Percentiles rank a stretch among this genome's conserved stretches.
These are phyloP conservation scores for Scolopax mira DNA, from an alignment of 2,113 vertebrate species.

Conservation along the genomic window DNA sequence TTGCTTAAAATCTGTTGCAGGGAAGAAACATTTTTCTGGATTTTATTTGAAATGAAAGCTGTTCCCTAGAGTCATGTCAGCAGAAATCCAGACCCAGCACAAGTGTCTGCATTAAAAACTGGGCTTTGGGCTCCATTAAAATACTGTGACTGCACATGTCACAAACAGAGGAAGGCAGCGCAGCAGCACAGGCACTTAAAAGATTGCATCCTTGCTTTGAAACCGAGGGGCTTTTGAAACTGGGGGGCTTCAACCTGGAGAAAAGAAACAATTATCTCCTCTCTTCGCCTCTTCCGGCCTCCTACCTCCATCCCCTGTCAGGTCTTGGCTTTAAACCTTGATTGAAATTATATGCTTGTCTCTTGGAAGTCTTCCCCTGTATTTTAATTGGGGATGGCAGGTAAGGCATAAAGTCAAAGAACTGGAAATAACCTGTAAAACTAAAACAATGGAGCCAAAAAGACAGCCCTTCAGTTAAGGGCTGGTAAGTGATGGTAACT, in stretches of 20 bases:
- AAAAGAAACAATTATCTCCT: background rate
- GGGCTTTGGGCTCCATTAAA: slow-evolving; percentile 17
- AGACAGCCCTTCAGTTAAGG: background rate
- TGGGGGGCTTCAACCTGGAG: background rate
- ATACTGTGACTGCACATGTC: background rate
- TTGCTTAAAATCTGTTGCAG: background rate
- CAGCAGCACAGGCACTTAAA: background rate
- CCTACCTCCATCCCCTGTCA: background rate
- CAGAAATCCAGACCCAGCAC: slow-evolving; percentile 28
- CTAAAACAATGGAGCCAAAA: background rate
- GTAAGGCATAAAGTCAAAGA: background rate
- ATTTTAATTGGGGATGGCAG: slow-evolving; percentile 2
- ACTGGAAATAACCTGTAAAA: background rate
- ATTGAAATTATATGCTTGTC: background rate
- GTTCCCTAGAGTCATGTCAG: slow-evolving; percentile 9
- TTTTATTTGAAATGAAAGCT: slow-evolving; percentile 49
- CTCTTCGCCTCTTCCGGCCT: background rate
- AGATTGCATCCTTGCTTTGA: slow-evolving; percentile 6
- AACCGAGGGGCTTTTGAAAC: background rate
- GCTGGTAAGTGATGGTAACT: background rate
- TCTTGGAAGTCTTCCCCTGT: background rate
- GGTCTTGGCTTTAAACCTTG: background rate
- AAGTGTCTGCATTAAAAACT: slow-evolving; percentile 24
- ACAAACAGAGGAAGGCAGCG: background rate
- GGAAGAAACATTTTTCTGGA: background rate